Evolutionary conservation across 2,113 vertebrate genomes (phyloP).

Genomic region (Sphyrna mokarran): DNA sequence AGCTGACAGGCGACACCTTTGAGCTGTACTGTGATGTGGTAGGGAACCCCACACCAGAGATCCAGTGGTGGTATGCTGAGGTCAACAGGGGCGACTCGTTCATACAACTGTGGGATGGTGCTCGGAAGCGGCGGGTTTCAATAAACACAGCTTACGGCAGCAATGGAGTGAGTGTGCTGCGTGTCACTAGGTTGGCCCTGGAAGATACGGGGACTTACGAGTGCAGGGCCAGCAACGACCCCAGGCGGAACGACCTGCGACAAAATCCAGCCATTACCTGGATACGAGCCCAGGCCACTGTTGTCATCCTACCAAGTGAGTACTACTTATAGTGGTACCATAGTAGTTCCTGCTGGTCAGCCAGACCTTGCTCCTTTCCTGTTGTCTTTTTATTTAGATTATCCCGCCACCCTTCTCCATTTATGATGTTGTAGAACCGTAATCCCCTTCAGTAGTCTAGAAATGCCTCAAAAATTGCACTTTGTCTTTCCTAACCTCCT

Average conservation of each 20-base stretch:
- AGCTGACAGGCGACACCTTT: conserved; percentile 98
- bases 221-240: conserved; percentile 98
- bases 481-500: conserved; percentile 12
- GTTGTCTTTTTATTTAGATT: conserved; percentile 41
- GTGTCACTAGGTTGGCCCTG: conserved; percentile 84
- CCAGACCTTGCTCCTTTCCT: conserved; percentile 37
- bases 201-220: conserved; percentile 98
- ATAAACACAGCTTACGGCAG: conserved; percentile 90
- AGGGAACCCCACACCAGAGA: conserved; percentile 93
- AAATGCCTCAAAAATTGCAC: background rate
- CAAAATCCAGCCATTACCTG: conserved; percentile 96
- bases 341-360: conserved; percentile 58
- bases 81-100: conserved; percentile 96
- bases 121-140: conserved; percentile 86
- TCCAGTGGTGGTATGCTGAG: conserved; percentile 99
- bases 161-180: conserved; percentile 94
- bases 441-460: conserved; percentile 1
- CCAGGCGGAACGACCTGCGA: conserved; percentile 91
- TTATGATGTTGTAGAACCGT: conserved; percentile 23
- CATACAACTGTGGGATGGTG: conserved; percentile 97
- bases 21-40: conserved; percentile 99
- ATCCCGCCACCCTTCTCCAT: conserved; percentile 43
- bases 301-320: conserved; percentile 98
- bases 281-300: conserved; percentile 98
- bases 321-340: conserved; percentile 71